Percentiles rank a stretch among this genome's conserved stretches.
Evolutionary conservation across 2,888 invertebrate species (phyloP).

Genomic region (Erebia epiphron): DNA sequence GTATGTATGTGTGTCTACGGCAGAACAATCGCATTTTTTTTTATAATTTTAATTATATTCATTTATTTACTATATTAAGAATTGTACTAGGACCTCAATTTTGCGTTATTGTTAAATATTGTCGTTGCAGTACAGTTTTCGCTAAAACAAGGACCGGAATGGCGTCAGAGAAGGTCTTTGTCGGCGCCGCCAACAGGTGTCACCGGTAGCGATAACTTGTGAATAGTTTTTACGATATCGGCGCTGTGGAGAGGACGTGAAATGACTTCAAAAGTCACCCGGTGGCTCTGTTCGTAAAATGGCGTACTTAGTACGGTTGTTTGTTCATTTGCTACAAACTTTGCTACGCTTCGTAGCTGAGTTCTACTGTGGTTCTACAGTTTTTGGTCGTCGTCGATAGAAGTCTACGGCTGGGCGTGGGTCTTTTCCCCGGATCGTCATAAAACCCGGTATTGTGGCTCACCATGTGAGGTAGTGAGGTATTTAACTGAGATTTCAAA

Average conservation of each 20-base stretch:
- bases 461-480: too few species aligned
- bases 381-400: too few species aligned
- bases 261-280: slow-evolving; percentile 15
- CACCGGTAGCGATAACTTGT: slow-evolving; percentile 48
- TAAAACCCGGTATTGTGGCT: too few species aligned
- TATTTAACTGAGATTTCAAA: too few species aligned
- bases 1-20: too few species aligned
- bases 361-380: too few species aligned
- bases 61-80: too few species aligned
- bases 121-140: slow-evolving; percentile 28
- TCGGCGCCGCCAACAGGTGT: slow-evolving; percentile 60
- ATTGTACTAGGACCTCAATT: too few species aligned
- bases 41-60: too few species aligned
- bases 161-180: slow-evolving; percentile 34
- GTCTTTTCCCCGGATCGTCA: too few species aligned
- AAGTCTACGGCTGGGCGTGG: too few species aligned
- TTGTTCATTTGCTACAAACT: background rate
- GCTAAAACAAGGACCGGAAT: slow-evolving; percentile 31
- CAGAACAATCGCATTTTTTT: too few species aligned
- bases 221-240: slow-evolving; percentile 65
- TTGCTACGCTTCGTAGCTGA: background rate
- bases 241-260: slow-evolving; percentile 27
- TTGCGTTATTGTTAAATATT: background rate
- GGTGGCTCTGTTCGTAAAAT: slow-evolving; percentile 1
- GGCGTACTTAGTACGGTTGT: background rate